Percentiles rank a stretch among this genome's conserved stretches.
Conservation (phyloP, 2,113 vertebrate genomes). For the Solea solea region DNA sequence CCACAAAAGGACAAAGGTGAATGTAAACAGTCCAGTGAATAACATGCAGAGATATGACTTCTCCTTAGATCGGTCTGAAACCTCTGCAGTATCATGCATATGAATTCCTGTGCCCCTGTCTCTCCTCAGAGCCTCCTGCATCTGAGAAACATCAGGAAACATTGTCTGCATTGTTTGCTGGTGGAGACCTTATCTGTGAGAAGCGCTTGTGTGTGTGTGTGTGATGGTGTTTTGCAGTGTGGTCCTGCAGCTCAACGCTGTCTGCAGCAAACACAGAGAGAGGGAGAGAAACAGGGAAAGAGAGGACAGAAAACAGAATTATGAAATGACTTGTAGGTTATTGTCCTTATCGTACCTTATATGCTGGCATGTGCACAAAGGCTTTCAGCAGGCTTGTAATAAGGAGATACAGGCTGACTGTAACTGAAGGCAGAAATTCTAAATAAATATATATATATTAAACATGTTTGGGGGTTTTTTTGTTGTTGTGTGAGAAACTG, state of each 20-base stretch:
- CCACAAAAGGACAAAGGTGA: conserved; percentile 8
- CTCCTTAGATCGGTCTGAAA: conserved; percentile 52
- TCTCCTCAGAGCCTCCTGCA: conserved; percentile 28
- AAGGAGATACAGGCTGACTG: conserved; percentile 20
- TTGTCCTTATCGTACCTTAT: conserved; percentile 52
- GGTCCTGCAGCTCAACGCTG: conserved; percentile 55
- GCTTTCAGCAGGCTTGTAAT: conserved; percentile 44
- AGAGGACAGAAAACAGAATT: conserved; percentile 23
- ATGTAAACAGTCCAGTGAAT: conserved; percentile 40
- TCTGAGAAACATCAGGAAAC: conserved; percentile 57
- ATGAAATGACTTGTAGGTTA: conserved; percentile 39
- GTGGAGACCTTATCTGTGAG: conserved; percentile 61
- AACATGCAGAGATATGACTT: conserved; percentile 45
- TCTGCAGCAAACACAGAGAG: conserved; percentile 46
- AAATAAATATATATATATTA: conserved; percentile 13
- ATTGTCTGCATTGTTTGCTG: conserved; percentile 38
- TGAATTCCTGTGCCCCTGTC: conserved; percentile 39
- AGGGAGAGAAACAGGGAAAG: conserved; percentile 20
- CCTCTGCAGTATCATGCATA: conserved; percentile 41
- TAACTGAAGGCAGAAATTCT: conserved; percentile 37
- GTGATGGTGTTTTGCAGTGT: conserved; percentile 35
- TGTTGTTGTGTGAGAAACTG: conserved; percentile 53
- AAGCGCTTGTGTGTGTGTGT: conserved; percentile 34
- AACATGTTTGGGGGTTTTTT: conserved; percentile 43
- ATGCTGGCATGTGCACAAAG: conserved; percentile 44